phyloP scores from a whole-genome alignment of 2,888 invertebrate species.

The Napeogenes inachia region DNA sequence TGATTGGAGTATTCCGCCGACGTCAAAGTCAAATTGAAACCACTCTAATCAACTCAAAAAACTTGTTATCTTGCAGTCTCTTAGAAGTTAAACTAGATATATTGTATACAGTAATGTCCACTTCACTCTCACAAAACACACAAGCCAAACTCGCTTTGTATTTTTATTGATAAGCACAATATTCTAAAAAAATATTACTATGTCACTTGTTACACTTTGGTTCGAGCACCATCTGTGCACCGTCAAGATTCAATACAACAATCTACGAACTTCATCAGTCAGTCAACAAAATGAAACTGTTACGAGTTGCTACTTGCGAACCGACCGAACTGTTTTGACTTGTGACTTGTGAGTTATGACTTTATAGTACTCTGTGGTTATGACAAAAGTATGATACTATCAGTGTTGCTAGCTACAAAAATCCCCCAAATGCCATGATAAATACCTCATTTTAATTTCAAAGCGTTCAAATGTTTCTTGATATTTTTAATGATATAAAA shows the following conservation, averaged over 20 bases:
- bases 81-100: conserved; percentile 24
- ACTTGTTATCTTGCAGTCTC: conserved; percentile 43
- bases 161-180: conserved; percentile 25
- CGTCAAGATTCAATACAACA: conserved; percentile 2
- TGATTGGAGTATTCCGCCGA: conserved; percentile 64
- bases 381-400: no score
- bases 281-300: conserved; percentile 25
- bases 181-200: conserved; percentile 15
- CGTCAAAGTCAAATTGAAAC: conserved; percentile 66
- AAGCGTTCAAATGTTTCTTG: no score
- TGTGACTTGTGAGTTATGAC: no score
- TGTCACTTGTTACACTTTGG: conserved; percentile 17
- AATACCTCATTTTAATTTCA: no score
- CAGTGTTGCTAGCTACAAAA: neutral
- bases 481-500: no score
- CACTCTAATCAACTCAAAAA: conserved; percentile 56
- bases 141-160: conserved; percentile 12
- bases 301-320: conserved; percentile 11
- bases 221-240: conserved; percentile 10
- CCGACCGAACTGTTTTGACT: no score
- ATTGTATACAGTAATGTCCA: conserved; percentile 36
- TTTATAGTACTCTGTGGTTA: no score
- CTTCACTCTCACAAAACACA: conserved; percentile 42
- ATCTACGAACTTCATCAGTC: conserved; percentile 22
- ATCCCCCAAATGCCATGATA: no score